These are phyloP conservation scores for Protophormia terraenovae DNA, from an alignment of 2,888 invertebrate genomes.

Conservation along the genomic window DNA sequence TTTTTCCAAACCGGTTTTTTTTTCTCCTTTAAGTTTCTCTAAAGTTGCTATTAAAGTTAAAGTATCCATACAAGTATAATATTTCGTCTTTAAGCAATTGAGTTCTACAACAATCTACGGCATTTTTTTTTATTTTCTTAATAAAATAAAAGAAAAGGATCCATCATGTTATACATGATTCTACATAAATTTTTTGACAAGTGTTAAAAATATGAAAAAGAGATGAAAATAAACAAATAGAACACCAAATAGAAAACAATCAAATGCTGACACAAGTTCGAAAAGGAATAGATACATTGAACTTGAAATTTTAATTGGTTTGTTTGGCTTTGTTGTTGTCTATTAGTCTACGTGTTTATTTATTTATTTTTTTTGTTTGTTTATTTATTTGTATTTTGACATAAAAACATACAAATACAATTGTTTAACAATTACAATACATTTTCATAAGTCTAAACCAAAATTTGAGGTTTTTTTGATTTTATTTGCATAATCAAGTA, in stretches of 20 bases:
- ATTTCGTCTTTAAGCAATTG: too few relatives aligned
- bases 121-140: not conserved
- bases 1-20: too few relatives aligned
- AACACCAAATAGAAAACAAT: not conserved
- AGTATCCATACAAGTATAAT: too few relatives aligned
- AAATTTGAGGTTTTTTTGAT: not conserved
- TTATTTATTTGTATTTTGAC: not conserved
- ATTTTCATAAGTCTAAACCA: not conserved
- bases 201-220: not conserved
- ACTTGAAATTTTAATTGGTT: not conserved
- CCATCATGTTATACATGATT: constrained; percentile 3
- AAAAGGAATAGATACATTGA: not conserved
- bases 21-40: too few relatives aligned
- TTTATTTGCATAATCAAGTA: not conserved
- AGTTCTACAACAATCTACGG: too few relatives aligned
- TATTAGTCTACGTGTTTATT: not conserved
- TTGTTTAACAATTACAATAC: not conserved
- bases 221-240: not conserved
- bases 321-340: not conserved
- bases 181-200: constrained; percentile 18
- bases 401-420: not conserved
- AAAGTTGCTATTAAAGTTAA: too few relatives aligned
- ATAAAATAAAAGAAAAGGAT: constrained; percentile 14
- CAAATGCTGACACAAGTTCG: not conserved
- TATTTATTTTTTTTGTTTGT: not conserved